A percentile compares a stretch with the other conserved stretches of the same genome.
Evolutionary conservation across 2,797 vertebrate species (phyloP).

Genomic region (Eutrigla gurnardus): DNA sequence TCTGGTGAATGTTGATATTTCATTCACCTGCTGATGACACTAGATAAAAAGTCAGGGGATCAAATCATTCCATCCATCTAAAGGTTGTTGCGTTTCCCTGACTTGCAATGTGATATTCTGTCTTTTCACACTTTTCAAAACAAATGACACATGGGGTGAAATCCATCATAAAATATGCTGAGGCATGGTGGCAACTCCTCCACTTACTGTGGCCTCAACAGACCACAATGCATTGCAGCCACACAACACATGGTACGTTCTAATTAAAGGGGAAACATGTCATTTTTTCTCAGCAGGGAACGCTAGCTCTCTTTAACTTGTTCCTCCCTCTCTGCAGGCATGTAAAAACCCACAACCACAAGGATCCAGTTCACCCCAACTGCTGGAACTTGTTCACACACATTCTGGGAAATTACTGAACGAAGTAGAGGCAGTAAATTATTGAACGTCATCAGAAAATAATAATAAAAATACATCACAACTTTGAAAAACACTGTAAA

Average conservation of each 20-base stretch:
- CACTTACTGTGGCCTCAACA: neutral
- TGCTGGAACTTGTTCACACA: conserved; percentile 16
- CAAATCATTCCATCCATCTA: neutral
- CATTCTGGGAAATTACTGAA: conserved; percentile 21
- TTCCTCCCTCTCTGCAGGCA: neutral
- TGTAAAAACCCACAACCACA: conserved; percentile 15
- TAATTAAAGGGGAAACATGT: conserved; percentile 39
- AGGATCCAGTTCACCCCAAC: conserved; percentile 2
- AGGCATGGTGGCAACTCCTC: neutral
- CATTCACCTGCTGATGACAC: neutral
- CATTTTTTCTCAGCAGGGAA: conserved; percentile 8
- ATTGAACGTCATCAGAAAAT: neutral
- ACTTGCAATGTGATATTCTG: neutral
- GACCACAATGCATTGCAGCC: conserved; percentile 19
- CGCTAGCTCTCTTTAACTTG: conserved; percentile 2
- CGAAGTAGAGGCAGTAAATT: neutral
- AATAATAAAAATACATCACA: conserved; percentile 1
- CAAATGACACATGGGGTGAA: neutral
- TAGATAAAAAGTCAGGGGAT: neutral
- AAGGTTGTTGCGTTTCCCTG: neutral
- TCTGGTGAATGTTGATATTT: neutral
- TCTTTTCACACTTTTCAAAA: conserved; percentile 20
- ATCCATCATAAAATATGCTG: neutral
- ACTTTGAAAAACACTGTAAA: neutral
- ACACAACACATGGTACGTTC: conserved; percentile 8